Percentiles rank a stretch among this genome's conserved stretches.
Conservation (phyloP, 2,888 invertebrate genomes). For the Acronicta aceris region DNA sequence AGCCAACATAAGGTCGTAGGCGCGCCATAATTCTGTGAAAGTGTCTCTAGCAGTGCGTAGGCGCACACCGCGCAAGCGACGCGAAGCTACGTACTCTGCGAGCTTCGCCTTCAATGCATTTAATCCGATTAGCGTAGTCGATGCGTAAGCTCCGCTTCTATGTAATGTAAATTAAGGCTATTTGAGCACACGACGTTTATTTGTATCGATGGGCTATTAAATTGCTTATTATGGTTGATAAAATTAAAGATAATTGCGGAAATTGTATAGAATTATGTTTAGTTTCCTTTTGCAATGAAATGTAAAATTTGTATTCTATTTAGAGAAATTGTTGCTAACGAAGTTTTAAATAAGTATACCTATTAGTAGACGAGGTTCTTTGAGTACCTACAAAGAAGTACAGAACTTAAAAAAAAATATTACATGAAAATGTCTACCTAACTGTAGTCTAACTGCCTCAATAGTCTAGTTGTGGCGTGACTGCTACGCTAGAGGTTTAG, state of each 20-base stretch:
- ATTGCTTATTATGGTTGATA: constrained; percentile 51
- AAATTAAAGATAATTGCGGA: constrained; percentile 50
- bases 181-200: constrained; percentile 62
- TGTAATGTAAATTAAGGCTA: constrained; percentile 63
- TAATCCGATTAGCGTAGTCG: constrained; percentile 79
- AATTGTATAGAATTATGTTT: constrained; percentile 28
- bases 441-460: no score
- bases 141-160: constrained; percentile 48
- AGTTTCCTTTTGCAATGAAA: constrained; percentile 38
- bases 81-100: constrained; percentile 60
- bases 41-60: constrained; percentile 79
- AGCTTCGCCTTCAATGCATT: constrained; percentile 67
- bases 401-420: no score
- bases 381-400: no score
- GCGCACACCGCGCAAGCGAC: constrained; percentile 66
- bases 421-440: no score
- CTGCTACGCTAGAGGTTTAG: no score
- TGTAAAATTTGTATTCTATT: constrained; percentile 8
- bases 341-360: background rate
- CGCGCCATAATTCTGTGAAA: constrained; percentile 78
- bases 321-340: constrained; percentile 1
- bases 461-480: no score
- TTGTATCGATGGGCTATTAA: constrained; percentile 56
- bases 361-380: background rate
- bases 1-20: constrained; percentile 78